Evolutionary conservation across 2,888 invertebrate genomes (phyloP), one percentile per base, ranked within the genome.

Genomic region (Trachelus iudaicus): DNA sequence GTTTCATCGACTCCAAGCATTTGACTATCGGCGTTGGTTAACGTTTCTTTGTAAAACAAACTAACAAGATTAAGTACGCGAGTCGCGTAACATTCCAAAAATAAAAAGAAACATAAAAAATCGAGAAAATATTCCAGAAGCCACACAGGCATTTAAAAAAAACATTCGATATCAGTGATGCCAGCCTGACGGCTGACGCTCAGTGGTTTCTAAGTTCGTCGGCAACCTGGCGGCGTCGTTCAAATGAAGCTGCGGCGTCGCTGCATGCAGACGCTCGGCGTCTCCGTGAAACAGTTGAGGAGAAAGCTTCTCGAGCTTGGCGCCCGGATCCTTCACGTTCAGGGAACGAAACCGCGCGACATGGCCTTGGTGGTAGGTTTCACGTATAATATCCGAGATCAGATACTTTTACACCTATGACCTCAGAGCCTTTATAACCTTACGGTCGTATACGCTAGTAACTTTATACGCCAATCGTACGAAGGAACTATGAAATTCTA

Each of bases 171-270:
- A 34, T n/a, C 15, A 34, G 56, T 35, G 75, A 86, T 87, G 87
- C 84, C 85, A 85, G 84, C 85, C 84, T 89, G 89, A 88, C 87
- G 87, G 87, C 87, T 88, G 87, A 87, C 86, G 86, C 86, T 85
- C 86, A 83, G 87, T 87, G 85, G 85, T 85, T 87, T 86, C 87
- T 83, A 83, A 85, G 31, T 85, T 81, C 83, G 83, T 84, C 89
- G 89, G 87, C 89, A 90, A 90, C 87, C 90, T 90, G 90, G 90
- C 90, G 90, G 89, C 87, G 87, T 85, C 89, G 87, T 89, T 90
- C 90, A 90, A 90, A 90, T 90, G 90, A 90, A 90, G 90, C 89
- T 90, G 88, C 88, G 90, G 89, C 90, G 90, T 89, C 90, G 90
- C 89, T 90, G 90, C 87, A 90, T 90, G 88, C 90, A 90, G 90